Percentiles rank a stretch among this genome's conserved stretches.
phyloP scores from a whole-genome alignment of 2,113 vertebrate genomes.

The Tachuris rubrigastra region DNA sequence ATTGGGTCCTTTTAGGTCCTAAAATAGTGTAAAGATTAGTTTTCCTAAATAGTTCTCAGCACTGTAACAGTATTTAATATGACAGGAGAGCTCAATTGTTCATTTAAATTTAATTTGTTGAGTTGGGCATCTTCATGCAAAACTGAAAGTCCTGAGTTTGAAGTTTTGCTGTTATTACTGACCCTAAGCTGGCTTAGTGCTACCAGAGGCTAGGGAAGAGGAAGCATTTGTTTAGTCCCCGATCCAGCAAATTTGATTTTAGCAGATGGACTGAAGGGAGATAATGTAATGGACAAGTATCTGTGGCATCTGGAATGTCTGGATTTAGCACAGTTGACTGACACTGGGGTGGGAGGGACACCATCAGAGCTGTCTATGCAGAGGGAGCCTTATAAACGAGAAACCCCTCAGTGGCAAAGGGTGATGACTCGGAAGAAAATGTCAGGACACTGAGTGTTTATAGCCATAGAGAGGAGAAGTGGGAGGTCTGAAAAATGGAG shows the following conservation, averaged over 20 bases:
- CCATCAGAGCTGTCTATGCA: background rate
- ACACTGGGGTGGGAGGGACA: background rate
- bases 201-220: background rate
- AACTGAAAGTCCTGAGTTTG: background rate
- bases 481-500: background rate
- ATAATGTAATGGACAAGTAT: conserved; percentile 15
- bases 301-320: conserved; percentile 42
- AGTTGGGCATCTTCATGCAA: background rate
- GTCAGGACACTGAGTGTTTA: background rate
- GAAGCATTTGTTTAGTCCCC: background rate
- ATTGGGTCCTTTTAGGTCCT: background rate
- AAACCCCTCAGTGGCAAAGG: background rate
- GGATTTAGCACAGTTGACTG: conserved; percentile 49
- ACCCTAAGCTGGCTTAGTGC: conserved; percentile 13
- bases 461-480: background rate
- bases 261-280: conserved; percentile 28
- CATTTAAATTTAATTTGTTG: background rate
- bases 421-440: background rate
- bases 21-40: background rate
- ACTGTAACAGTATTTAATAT: background rate
- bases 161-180: conserved; percentile 32
- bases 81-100: background rate
- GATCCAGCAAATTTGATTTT: conserved; percentile 34
- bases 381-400: background rate
- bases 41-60: background rate